phyloP scores from a whole-genome alignment of 1,140 invertebrate genomes.

The Brachionus plicatilis region DNA sequence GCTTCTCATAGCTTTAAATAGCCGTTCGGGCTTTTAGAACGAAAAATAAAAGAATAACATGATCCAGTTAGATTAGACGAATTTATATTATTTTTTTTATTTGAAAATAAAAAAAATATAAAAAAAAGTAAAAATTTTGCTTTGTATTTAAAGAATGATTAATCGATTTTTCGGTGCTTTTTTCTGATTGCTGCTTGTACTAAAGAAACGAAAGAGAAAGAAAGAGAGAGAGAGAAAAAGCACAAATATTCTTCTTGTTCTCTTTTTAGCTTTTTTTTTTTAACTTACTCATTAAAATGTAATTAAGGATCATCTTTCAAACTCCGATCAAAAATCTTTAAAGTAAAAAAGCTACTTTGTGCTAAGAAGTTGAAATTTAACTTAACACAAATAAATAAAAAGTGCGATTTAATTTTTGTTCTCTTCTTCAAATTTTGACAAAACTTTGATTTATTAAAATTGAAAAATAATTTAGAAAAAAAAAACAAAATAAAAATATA shows the following conservation, averaged over 20 bases:
- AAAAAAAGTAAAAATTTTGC: neutral
- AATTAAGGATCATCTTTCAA: slow-evolving; percentile 31
- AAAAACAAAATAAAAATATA: neutral
- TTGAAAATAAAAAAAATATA: neutral
- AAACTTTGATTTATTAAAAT: slow-evolving; percentile 15
- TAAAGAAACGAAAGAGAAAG: neutral
- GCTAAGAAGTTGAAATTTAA: neutral
- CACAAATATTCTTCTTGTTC: neutral
- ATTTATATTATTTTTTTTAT: neutral
- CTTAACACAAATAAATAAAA: neutral
- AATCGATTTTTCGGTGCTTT: slow-evolving; percentile 38
- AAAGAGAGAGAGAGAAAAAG: neutral
- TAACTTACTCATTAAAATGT: slow-evolving; percentile 36
- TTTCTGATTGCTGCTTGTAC: slow-evolving; percentile 20
- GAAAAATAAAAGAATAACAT: neutral
- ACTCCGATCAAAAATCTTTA: neutral
- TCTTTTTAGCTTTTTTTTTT: neutral
- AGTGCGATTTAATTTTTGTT: neutral
- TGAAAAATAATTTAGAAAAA: slow-evolving; percentile 16
- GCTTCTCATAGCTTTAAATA: neutral
- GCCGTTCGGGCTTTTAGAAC: neutral
- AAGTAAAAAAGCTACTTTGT: neutral
- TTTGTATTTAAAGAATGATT: slow-evolving; percentile 18
- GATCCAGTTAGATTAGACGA: slow-evolving; percentile 31
- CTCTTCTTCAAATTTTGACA: neutral